phyloP scores from a whole-genome alignment of 2,888 invertebrate genomes.

The Mechanitis mazaeus region DNA sequence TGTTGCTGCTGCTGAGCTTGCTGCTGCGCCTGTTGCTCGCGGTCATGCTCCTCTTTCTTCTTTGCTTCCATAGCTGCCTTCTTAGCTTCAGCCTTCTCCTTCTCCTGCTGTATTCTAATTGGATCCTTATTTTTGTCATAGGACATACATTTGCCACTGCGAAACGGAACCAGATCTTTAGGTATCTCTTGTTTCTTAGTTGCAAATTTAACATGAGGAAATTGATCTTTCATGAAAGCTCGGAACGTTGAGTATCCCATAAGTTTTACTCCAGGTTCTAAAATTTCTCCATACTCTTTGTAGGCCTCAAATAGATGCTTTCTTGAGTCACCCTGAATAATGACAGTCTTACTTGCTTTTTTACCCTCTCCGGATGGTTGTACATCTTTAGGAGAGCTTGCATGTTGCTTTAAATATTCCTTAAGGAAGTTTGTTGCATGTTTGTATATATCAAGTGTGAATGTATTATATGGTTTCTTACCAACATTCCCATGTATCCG shows the following conservation, averaged over 20 bases:
- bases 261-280: conserved; percentile 82
- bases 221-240: conserved; percentile 88
- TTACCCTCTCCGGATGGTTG: conserved; percentile 71
- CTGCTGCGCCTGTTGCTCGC: conserved; percentile 61
- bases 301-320: conserved; percentile 86
- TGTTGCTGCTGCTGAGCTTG: conserved; percentile 59
- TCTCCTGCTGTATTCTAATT: conserved; percentile 67
- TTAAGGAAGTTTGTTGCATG: conserved; percentile 86
- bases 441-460: conserved; percentile 86
- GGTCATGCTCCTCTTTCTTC: conserved; percentile 68
- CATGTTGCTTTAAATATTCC: conserved; percentile 82
- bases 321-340: conserved; percentile 74
- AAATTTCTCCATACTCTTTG: conserved; percentile 82
- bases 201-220: conserved; percentile 85
- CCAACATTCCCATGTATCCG: conserved; percentile 87
- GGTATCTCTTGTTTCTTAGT: conserved; percentile 74
- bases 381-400: conserved; percentile 73
- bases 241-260: conserved; percentile 89
- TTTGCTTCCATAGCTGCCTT: conserved; percentile 71
- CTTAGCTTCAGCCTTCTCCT: conserved; percentile 70
- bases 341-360: conserved; percentile 68
- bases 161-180: conserved; percentile 71
- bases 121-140: conserved; percentile 75
- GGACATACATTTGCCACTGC: conserved; percentile 73
- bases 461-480: conserved; percentile 87